These are phyloP conservation scores for Astropecten irregularis DNA, from an alignment of 53 echinoderm and acorn worm species.

Conservation along the genomic window DNA sequence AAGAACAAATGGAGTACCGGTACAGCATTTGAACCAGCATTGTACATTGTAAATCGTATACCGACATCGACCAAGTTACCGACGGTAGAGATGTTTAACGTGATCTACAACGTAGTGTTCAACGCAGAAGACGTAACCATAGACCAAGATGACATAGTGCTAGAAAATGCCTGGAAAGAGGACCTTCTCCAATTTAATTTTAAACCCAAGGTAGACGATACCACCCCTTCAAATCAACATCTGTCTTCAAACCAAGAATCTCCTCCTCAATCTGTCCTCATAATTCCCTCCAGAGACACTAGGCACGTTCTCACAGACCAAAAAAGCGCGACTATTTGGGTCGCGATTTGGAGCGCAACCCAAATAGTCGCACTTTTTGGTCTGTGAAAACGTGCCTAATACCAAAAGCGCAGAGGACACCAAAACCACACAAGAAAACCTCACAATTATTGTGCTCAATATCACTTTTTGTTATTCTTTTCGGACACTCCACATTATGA, in stretches of 20 bases:
- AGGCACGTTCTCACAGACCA: too few relatives aligned
- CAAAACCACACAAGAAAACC: background rate
- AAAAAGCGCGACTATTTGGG: too few relatives aligned
- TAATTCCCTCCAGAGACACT: background rate
- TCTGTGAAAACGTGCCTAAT: too few relatives aligned
- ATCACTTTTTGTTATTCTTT: too few relatives aligned
- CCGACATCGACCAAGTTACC: slow-evolving; percentile 48
- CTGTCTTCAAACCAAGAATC: background rate
- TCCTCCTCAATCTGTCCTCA: background rate
- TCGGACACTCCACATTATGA: too few relatives aligned
- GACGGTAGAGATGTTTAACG: slow-evolving; percentile 47
- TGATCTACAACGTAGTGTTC: slow-evolving; percentile 35
- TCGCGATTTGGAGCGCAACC: too few relatives aligned
- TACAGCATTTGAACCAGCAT: slow-evolving; percentile 64
- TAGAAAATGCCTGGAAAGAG: slow-evolving; percentile 5
- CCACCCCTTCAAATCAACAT: background rate
- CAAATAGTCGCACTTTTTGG: too few relatives aligned
- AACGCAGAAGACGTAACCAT: background rate
- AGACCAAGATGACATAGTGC: background rate
- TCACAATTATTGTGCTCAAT: too few relatives aligned
- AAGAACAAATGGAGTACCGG: slow-evolving; percentile 54
- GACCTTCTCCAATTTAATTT: background rate
- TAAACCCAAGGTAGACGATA: background rate
- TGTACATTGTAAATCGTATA: slow-evolving; percentile 47
- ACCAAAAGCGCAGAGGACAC: background rate